Percentiles rank a stretch among this genome's conserved stretches.
These are phyloP conservation scores for Eospalax fontanierii DNA, from an alignment of 2,797 vertebrate genomes.

Conservation along the genomic window DNA sequence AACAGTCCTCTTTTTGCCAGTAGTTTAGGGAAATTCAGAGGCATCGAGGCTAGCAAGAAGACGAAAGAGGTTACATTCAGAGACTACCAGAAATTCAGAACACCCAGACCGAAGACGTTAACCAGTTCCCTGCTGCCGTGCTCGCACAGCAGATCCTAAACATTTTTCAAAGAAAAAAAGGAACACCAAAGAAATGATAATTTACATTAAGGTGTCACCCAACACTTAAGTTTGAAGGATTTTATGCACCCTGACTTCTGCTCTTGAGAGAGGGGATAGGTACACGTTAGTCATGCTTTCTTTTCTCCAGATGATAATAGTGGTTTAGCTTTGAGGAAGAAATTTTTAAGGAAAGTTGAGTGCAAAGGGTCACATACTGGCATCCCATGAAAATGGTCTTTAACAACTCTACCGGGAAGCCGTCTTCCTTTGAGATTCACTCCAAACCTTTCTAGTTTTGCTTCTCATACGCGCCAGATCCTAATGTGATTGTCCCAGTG, in stretches of 20 bases:
- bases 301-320: neutral
- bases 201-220: neutral
- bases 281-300: neutral
- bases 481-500: neutral
- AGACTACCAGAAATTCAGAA: neutral
- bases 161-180: neutral
- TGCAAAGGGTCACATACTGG: neutral
- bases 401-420: neutral
- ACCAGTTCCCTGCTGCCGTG: neutral
- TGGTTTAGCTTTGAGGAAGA: constrained; percentile 12
- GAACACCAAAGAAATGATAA: constrained; percentile 14
- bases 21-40: neutral
- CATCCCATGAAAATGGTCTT: neutral
- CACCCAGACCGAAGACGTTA: neutral
- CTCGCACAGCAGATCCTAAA: neutral
- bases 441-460: constrained; percentile 9
- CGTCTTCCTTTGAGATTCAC: constrained; percentile 1
- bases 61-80: neutral
- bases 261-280: neutral
- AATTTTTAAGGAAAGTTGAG: neutral
- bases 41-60: neutral
- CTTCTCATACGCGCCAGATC: too few species aligned
- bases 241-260: neutral
- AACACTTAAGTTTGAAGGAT: neutral
- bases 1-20: neutral